These are phyloP conservation scores for Torymus texanus DNA, from an alignment of 2,888 invertebrate species.

Conservation along the genomic window DNA sequence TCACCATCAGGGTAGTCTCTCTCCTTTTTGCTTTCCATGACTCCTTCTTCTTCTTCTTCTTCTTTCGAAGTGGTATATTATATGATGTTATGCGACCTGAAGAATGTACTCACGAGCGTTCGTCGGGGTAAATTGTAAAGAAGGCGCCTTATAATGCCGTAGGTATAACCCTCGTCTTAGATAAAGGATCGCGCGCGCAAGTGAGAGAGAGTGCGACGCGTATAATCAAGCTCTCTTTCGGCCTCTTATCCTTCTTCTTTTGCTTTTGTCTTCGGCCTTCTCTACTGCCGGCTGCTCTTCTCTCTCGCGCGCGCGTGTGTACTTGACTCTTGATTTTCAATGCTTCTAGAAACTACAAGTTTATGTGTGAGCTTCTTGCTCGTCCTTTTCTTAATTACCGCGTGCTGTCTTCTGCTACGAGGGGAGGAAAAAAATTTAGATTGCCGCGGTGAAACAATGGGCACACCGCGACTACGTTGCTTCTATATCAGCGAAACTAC, in stretches of 20 bases:
- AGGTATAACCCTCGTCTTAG: constrained; percentile 45
- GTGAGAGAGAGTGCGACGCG: constrained; percentile 6
- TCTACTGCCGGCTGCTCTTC: neutral
- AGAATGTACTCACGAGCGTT: constrained; percentile 45
- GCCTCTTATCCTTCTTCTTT: constrained; percentile 15
- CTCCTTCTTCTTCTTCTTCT: constrained; percentile 21
- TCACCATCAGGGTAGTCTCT: constrained; percentile 29
- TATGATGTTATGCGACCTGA: constrained; percentile 51
- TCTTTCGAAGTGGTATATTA: constrained; percentile 42
- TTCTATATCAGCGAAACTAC: no score
- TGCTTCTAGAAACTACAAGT: constrained; percentile 37
- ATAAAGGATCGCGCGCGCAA: constrained; percentile 39
- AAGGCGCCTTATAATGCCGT: constrained; percentile 51
- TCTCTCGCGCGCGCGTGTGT: neutral
- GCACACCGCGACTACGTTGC: neutral
- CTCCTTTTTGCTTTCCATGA: constrained; percentile 32
- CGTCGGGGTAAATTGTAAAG: constrained; percentile 49
- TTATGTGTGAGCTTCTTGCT: constrained; percentile 4
- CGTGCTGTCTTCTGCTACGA: neutral
- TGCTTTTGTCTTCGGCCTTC: neutral
- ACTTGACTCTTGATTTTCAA: constrained; percentile 46
- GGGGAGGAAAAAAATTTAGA: neutral
- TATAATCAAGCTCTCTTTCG: constrained; percentile 48
- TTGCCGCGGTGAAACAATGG: neutral
- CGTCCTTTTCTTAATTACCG: neutral